Percentiles rank a stretch among this genome's conserved stretches.
Evolutionary conservation across 2,888 invertebrate species (phyloP).

Genomic region (Amphipoea oculea): DNA sequence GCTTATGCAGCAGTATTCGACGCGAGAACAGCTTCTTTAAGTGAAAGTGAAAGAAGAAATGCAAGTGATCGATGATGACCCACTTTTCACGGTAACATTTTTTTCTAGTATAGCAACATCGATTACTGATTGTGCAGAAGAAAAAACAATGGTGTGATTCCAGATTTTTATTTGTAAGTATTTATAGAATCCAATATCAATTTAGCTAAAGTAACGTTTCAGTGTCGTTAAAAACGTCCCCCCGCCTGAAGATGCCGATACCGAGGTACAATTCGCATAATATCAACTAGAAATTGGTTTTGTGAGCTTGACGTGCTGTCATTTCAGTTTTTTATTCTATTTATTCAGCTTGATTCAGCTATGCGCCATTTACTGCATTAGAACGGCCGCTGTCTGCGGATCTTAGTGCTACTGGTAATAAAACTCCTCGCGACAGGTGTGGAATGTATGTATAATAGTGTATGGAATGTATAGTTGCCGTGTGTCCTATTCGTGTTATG

Average conservation of each 20-base stretch:
- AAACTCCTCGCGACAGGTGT: constrained; percentile 76
- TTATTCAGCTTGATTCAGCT: constrained; percentile 88
- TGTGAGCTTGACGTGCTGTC: constrained; percentile 86
- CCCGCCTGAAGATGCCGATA: constrained; percentile 75
- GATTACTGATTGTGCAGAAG: constrained; percentile 88
- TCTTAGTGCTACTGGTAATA: constrained; percentile 82
- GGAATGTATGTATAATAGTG: constrained; percentile 74
- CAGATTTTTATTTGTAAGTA: constrained; percentile 91
- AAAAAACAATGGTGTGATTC: constrained; percentile 91
- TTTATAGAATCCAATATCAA: constrained; percentile 89
- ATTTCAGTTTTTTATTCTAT: constrained; percentile 87
- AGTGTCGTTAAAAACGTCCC: constrained; percentile 78
- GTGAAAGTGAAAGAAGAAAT: constrained; percentile 72
- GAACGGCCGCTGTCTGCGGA: constrained; percentile 82
- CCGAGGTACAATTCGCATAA: constrained; percentile 78
- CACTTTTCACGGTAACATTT: constrained; percentile 77
- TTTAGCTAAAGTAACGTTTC: constrained; percentile 82
- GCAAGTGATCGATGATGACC: constrained; percentile 79
- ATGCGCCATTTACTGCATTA: constrained; percentile 90
- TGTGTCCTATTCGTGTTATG: constrained; percentile 73
- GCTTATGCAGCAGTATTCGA: background rate
- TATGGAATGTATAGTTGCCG: constrained; percentile 70
- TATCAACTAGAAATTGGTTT: constrained; percentile 74
- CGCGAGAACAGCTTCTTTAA: constrained; percentile 33
- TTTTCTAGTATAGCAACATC: constrained; percentile 83